phyloP scores from a whole-genome alignment of 2,113 vertebrate species.

The Pelobates fuscus region DNA sequence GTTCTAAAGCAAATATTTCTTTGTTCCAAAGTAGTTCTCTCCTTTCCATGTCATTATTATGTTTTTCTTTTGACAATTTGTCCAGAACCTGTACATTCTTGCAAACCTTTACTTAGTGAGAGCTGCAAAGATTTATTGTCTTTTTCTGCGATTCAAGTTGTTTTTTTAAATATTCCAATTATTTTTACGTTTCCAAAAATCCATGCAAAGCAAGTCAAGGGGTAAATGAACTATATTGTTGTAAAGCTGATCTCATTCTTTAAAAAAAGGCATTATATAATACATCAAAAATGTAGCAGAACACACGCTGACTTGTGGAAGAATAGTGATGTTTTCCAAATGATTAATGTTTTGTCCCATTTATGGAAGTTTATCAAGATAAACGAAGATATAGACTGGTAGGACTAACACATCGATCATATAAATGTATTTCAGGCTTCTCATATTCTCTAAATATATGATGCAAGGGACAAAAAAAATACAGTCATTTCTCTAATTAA shows the following conservation, averaged over 20 bases:
- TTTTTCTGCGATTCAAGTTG: too few species aligned
- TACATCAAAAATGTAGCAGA: conserved; percentile 1
- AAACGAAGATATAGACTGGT: background rate
- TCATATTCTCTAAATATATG: background rate
- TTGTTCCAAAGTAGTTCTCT: too few species aligned
- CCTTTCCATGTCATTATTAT: too few species aligned
- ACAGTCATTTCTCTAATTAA: background rate
- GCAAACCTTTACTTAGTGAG: too few species aligned
- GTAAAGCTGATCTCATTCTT: background rate
- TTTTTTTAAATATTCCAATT: too few species aligned
- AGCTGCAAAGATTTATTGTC: too few species aligned
- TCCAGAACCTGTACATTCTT: too few species aligned
- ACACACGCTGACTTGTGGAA: background rate
- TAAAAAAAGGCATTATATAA: background rate
- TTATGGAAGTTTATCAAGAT: background rate
- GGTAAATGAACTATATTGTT: background rate
- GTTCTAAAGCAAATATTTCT: too few species aligned
- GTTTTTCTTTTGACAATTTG: too few species aligned
- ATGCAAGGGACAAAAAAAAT: background rate
- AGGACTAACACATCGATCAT: background rate
- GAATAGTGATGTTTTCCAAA: background rate
- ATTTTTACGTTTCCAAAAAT: too few species aligned
- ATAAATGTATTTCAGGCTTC: background rate
- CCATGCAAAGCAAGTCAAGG: background rate
- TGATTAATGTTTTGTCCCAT: background rate